These are phyloP conservation scores for Holocentrus rufus DNA, from an alignment of 2,797 vertebrate genomes.

Conservation along the genomic window DNA sequence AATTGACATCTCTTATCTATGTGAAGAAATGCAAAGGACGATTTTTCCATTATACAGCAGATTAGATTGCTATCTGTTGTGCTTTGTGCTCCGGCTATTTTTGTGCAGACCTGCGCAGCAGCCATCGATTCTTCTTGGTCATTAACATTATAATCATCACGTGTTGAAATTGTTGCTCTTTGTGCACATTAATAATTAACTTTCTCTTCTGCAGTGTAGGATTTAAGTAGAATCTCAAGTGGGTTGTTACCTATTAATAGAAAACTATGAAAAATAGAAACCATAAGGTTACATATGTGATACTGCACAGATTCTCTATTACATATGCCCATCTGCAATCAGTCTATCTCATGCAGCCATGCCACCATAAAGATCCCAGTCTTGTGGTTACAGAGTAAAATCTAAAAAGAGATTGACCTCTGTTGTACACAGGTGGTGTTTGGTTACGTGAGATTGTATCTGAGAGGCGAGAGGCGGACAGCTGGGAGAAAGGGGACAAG, in stretches of 20 bases:
- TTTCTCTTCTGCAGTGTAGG: background rate
- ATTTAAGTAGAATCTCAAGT: background rate
- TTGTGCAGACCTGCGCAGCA: too few species aligned
- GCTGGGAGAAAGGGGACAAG: slow-evolving; percentile 1
- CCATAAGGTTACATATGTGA: slow-evolving; percentile 32
- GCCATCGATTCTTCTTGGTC: background rate
- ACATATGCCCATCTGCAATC: slow-evolving; percentile 37
- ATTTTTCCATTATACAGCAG: background rate
- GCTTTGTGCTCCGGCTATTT: background rate
- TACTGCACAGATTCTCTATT: slow-evolving; percentile 21
- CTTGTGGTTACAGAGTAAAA: slow-evolving; percentile 48
- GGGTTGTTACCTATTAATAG: background rate
- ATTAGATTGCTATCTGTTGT: background rate
- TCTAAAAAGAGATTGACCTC: slow-evolving; percentile 72
- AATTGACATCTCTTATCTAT: background rate
- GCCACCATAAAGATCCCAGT: slow-evolving; percentile 20
- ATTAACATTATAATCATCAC: background rate
- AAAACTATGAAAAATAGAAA: slow-evolving; percentile 18
- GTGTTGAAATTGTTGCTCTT: slow-evolving; percentile 8
- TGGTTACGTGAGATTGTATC: slow-evolving; percentile 71
- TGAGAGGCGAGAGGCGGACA: slow-evolving; percentile 44
- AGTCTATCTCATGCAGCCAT: slow-evolving; percentile 41
- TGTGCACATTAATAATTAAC: background rate
- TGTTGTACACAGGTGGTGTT: slow-evolving; percentile 67
- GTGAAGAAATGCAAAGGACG: slow-evolving; percentile 4